These are phyloP conservation scores for Aplodontia rufa DNA, from an alignment of 2,113 vertebrate species.

Conservation along the genomic window DNA sequence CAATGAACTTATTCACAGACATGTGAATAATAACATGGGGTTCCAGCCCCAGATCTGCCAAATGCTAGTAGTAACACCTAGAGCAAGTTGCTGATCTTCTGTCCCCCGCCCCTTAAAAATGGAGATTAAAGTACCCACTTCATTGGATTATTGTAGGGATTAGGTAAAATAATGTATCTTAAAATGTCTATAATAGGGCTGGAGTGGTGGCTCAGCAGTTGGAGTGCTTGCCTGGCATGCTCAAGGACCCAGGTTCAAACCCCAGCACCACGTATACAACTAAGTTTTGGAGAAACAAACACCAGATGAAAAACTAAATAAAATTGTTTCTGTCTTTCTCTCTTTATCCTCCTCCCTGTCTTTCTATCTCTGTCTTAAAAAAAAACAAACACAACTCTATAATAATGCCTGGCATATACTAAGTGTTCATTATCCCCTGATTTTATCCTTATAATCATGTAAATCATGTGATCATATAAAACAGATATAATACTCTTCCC, in stretches of 20 bases:
- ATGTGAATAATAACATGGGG: too few species aligned
- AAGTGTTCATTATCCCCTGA: background rate
- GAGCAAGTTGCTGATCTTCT: background rate
- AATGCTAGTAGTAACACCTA: background rate
- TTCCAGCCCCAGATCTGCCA: background rate
- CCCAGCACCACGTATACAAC: too few species aligned
- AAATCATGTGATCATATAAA: too few species aligned
- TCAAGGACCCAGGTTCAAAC: too few species aligned
- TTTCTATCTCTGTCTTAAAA: too few species aligned
- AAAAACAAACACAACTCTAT: too few species aligned
- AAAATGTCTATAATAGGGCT: background rate
- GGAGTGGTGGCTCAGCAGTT: too few species aligned
- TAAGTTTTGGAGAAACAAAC: too few species aligned
- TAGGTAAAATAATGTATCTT: background rate
- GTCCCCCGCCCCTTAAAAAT: background rate
- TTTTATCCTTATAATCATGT: background rate
- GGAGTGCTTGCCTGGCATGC: too few species aligned
- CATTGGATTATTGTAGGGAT: background rate
- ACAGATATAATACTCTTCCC: background rate
- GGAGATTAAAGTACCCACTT: background rate
- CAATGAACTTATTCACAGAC: background rate
- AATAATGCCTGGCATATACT: background rate
- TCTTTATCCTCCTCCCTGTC: too few species aligned
- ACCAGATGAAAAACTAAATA: too few species aligned
- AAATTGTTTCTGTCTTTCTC: too few species aligned